Percentiles rank a stretch among this genome's conserved stretches.
Conservation (phyloP, 2,888 invertebrate genomes). For the Linnaemya vulpina region DNA sequence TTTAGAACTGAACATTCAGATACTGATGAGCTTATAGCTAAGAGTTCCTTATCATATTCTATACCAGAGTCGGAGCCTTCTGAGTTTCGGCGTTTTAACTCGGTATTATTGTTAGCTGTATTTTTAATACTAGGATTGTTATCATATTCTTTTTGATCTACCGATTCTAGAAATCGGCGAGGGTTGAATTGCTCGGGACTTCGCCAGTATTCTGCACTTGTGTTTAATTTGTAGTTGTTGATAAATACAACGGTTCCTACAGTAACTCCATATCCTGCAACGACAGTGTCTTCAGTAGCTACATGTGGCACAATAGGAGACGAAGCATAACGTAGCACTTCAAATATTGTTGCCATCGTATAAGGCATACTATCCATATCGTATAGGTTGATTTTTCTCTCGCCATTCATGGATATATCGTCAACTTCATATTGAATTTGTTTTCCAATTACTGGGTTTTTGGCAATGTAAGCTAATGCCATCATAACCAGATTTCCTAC, state of each 20-base stretch:
- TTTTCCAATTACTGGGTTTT: slow-evolving; percentile 86
- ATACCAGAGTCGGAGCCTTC: slow-evolving; percentile 85
- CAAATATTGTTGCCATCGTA: slow-evolving; percentile 91
- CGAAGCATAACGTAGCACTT: slow-evolving; percentile 90
- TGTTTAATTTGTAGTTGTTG: slow-evolving; percentile 92
- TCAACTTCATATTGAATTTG: slow-evolving; percentile 89
- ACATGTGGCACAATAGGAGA: slow-evolving; percentile 96
- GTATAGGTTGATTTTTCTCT: slow-evolving; percentile 85
- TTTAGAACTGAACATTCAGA: slow-evolving; percentile 47
- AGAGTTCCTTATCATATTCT: slow-evolving; percentile 83
- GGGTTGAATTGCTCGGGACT: slow-evolving; percentile 89
- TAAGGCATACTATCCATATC: slow-evolving; percentile 89
- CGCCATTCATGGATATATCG: slow-evolving; percentile 83
- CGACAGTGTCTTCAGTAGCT: slow-evolving; percentile 89
- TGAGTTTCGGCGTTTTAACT: slow-evolving; percentile 80
- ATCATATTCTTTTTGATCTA: not conserved
- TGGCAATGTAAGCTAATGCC: slow-evolving; percentile 87
- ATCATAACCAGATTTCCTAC: slow-evolving; percentile 93
- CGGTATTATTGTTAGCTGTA: not conserved
- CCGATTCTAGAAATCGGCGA: slow-evolving; percentile 86
- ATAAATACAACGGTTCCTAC: slow-evolving; percentile 92
- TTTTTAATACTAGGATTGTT: not conserved
- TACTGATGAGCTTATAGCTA: slow-evolving; percentile 11
- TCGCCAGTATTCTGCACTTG: slow-evolving; percentile 89
- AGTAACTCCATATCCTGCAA: slow-evolving; percentile 88